A percentile compares a stretch with the other conserved stretches of the same genome.
Conservation (phyloP, 2,888 invertebrate genomes). For the Orgyia antiqua region DNA sequence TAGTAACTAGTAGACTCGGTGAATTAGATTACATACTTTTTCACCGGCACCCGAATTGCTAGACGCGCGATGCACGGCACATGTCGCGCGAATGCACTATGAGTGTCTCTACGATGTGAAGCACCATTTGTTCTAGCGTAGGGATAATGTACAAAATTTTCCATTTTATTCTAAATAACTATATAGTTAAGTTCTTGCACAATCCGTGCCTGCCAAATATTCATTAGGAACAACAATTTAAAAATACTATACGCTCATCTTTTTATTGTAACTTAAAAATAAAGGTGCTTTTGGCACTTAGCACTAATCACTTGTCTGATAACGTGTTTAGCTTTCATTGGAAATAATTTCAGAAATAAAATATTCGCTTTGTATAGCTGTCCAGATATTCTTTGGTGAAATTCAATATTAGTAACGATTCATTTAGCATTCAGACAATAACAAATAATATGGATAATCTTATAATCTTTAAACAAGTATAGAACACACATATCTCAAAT, state of each 20-base stretch:
- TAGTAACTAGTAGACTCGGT: conserved; percentile 71
- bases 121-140: conserved; percentile 79
- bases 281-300: conserved; percentile 72
- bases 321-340: conserved; percentile 20
- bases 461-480: conserved; percentile 11
- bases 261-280: conserved; percentile 61
- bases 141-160: conserved; percentile 75
- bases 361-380: conserved; percentile 26
- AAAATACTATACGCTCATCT: conserved; percentile 69
- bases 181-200: conserved; percentile 59
- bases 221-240: conserved; percentile 74
- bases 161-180: conserved; percentile 64
- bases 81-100: conserved; percentile 20
- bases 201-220: conserved; percentile 60
- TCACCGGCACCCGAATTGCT: conserved; percentile 6
- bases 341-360: conserved; percentile 20
- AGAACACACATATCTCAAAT: conserved; percentile 21
- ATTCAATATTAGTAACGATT: conserved; percentile 23
- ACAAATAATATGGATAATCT: conserved; percentile 16
- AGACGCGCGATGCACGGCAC: conserved; percentile 6
- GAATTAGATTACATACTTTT: conserved; percentile 42
- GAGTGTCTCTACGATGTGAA: conserved; percentile 66
- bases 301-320: conserved; percentile 45
- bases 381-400: conserved; percentile 57
- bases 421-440: conserved; percentile 22